phyloP scores from a whole-genome alignment of 1,140 invertebrate genomes.

The Zaprionus ghesquierei region DNA sequence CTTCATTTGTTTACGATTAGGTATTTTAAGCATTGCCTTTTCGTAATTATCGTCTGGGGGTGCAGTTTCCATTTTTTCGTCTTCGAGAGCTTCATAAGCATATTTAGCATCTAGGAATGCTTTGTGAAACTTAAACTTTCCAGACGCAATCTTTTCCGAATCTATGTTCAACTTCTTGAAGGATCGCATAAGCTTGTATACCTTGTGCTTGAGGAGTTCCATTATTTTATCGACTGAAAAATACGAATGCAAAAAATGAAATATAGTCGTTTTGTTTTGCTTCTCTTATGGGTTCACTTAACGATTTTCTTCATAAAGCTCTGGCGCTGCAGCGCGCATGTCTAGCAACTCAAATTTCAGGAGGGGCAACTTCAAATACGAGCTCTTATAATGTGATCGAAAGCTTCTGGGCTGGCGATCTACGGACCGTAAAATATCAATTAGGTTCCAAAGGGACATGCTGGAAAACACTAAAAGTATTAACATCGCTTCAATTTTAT shows the following conservation, averaged over 20 bases:
- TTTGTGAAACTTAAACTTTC: constrained; percentile 46
- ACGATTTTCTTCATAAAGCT: constrained; percentile 67
- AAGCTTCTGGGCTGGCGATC: constrained; percentile 46
- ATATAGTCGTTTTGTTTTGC: background rate
- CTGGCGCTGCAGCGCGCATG: constrained; percentile 56
- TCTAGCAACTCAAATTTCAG: constrained; percentile 73
- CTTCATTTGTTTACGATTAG: constrained; percentile 74
- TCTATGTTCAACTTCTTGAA: constrained; percentile 20
- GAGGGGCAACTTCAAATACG: constrained; percentile 71
- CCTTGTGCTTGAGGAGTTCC: constrained; percentile 58
- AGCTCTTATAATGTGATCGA: constrained; percentile 50
- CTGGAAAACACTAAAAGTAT: constrained; percentile 20
- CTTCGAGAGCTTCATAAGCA: constrained; percentile 21
- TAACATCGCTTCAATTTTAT: background rate
- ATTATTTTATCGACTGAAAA: constrained; percentile 60
- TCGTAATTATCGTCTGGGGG: constrained; percentile 52
- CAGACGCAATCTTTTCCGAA: constrained; percentile 13
- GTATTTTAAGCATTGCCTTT: constrained; percentile 61
- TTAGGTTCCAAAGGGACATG: constrained; percentile 64
- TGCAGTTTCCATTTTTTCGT: constrained; percentile 15
- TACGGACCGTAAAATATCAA: constrained; percentile 63
- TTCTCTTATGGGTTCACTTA: constrained; percentile 11
- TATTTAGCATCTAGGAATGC: constrained; percentile 42
- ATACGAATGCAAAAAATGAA: background rate
- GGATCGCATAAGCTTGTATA: constrained; percentile 62